These are phyloP conservation scores for Marmota flaviventris DNA, from an alignment of 2,113 vertebrate species.

Conservation along the genomic window DNA sequence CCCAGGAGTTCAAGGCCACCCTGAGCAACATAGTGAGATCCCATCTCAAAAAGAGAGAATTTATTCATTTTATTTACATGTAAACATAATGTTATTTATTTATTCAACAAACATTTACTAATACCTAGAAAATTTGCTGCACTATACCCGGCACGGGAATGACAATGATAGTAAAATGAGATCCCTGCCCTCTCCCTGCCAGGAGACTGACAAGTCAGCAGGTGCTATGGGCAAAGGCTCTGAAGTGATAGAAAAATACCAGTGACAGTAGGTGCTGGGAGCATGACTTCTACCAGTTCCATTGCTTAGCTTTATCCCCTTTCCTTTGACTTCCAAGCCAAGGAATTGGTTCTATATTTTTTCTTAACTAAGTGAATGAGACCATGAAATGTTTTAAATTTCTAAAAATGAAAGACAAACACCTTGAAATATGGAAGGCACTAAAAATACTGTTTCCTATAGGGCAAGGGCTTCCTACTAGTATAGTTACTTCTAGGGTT, in stretches of 20 bases:
- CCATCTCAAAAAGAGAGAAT: neutral
- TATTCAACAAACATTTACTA: neutral
- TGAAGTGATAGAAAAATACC: neutral
- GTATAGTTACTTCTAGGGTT: neutral
- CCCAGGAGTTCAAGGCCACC: neutral
- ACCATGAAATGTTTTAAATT: neutral
- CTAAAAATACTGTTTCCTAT: neutral
- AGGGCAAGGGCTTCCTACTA: neutral
- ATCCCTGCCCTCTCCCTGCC: neutral
- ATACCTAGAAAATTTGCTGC: neutral
- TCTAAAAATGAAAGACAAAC: neutral
- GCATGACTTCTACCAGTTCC: neutral
- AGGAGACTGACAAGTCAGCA: neutral
- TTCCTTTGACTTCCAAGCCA: neutral
- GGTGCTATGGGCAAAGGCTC: neutral
- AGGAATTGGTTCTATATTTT: neutral
- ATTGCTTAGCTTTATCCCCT: neutral
- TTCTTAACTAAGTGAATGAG: neutral
- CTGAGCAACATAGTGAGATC: neutral
- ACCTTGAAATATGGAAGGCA: neutral
- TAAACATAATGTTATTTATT: neutral
- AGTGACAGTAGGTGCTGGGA: rapidly evolving
- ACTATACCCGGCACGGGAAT: neutral
- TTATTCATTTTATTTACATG: neutral
- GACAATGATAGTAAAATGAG: neutral